Evolutionary conservation across 2,113 vertebrate species (phyloP), one percentile per base, ranked within the genome.

Genomic region (Colossoma macropomum): DNA sequence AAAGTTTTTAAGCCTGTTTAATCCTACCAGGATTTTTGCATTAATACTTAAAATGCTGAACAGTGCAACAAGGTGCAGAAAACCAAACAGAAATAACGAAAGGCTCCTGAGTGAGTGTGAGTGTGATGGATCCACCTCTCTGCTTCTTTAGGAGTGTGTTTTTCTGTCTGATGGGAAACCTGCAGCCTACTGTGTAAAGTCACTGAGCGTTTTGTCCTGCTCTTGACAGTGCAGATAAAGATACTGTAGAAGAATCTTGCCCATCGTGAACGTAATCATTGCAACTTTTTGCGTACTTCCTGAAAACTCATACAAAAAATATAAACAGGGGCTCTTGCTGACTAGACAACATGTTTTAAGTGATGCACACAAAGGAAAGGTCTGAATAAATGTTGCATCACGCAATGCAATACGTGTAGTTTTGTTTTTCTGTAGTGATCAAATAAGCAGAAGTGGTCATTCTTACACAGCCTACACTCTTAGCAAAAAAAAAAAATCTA

Each of bases 31-130:
- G 59, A 76, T 84, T 83, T 75, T 28, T 30, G 85, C 87, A 90
- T 92, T 91, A 88, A 91, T 90, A 88, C 84, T 90, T 91, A 86
- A 89, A 92, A 84, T 70, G 86, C 80, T 63, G 73, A 86, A 88
- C 23, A 45, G 65, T 84, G 75, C 82, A 89, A 88, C 90, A 87
- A 85, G 79, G 88, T 87, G 28, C 15, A 69, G 41, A 54, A 52
- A 76, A 63, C 2, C 52, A 71, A 75, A 56, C 78, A 56, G 23
- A 79, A 50, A 23, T 2, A 54, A 54, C 60, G 21, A 62, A 50
- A 52, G 45, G 41, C 30, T 68, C 77, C 25, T 69, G 75, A 41
- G 69, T 9, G 19, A 23, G 25, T 38, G 30, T 48, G 38, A 59
- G 56, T 4, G 41, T 41, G 81, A 41, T 23, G 81, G 75, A 59